phyloP scores from a whole-genome alignment of 2,888 invertebrate species.

The Stenodera caucasica region DNA sequence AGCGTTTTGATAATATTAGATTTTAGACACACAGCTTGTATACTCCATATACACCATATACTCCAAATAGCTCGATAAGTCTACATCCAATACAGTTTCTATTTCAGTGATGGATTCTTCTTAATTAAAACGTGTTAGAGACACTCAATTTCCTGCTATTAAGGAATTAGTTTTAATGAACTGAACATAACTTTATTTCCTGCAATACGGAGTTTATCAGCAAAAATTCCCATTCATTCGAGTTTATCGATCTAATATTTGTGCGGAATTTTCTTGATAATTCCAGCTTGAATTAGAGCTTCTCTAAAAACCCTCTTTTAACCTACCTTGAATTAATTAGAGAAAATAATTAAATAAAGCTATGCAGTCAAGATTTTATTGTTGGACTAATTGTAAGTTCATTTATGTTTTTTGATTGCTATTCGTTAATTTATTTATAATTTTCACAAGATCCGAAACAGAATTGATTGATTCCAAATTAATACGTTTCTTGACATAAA shows the following conservation, averaged over 20 bases:
- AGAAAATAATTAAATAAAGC: background rate
- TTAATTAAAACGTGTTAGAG: slow-evolving; percentile 1
- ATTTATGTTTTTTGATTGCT: no score
- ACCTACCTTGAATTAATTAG: background rate
- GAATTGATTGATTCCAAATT: background rate
- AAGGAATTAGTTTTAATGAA: background rate
- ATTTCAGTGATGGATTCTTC: background rate
- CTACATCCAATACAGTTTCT: background rate
- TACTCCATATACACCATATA: no score
- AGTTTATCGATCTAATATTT: no score
- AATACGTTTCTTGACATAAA: no score
- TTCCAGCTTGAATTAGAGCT: background rate
- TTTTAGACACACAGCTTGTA: slow-evolving; percentile 32
- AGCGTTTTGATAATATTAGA: slow-evolving; percentile 31
- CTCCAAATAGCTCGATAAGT: no score
- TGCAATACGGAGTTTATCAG: no score
- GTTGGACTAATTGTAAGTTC: no score
- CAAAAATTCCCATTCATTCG: no score
- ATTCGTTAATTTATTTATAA: background rate
- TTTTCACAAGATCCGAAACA: background rate
- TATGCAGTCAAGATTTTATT: background rate
- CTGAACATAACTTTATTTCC: background rate
- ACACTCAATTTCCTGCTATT: slow-evolving; percentile 2
- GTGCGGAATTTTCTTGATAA: background rate
- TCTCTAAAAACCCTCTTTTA: background rate